Base-by-base conservation (phyloP, 1,140 invertebrate species). In the Atopsyche davidsoni region DNA sequence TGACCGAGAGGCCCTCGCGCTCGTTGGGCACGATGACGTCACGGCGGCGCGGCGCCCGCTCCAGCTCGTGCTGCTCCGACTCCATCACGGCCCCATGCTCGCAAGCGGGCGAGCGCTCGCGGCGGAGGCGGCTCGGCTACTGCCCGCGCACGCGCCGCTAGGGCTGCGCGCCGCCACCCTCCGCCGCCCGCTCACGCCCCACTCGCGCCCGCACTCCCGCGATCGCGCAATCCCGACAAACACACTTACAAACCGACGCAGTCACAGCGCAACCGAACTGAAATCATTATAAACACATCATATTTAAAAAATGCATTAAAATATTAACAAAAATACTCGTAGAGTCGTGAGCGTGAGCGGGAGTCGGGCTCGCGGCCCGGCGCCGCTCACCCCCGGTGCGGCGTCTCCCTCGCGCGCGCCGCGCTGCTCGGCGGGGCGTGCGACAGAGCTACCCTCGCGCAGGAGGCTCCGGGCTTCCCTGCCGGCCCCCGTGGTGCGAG, bases 1-100 rank as follows among this genome's bases (percentile, higher is more conserved):
- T 74, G 53, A 74, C 72, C 39, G 70, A 72, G 55, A 74, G 67
- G 31, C 69, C 68, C 59, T 69, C 72, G 50, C 70, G 65, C 50
- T 71, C 70, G 13, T 45, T 49, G 9, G 55, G 42, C 17, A 57
- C 50, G 24, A 53, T 57, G 46, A 53, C 55, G 51, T 58, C 55
- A 14, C 55, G 51, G 24, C 51, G 47, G 25, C 55, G 42, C 34
- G 36, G 44, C 32, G 39, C 49, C 22, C 7, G 18, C 14, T 46
- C 48, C 34, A 31, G 44, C 32, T 40, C 49, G 22, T 4, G 18
- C 14, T 46, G 43, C 66, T 50, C 47, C 19, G 47, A 41, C 9
- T 50, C 47, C 47, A 50, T 50, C 17, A 16, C 38, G 19, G 6
- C 18, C 10, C 16, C n/a, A 13, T n/a, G 32, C 32, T 34, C 32